Evolutionary conservation across 2,113 vertebrate species (phyloP), one percentile per base, ranked within the genome.

Genomic region (Chaetodon auriga): DNA sequence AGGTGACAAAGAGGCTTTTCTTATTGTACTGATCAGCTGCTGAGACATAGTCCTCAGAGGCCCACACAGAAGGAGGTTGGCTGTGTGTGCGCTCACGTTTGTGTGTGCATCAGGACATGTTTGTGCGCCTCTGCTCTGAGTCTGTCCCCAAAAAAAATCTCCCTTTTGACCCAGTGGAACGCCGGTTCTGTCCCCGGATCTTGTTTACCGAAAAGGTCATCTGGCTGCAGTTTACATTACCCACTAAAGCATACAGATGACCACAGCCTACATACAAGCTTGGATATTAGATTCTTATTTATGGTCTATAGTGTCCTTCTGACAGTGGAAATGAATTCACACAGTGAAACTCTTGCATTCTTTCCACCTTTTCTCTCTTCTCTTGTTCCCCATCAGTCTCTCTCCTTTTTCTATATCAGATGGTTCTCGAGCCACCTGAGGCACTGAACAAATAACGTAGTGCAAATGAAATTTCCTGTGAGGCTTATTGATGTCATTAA

Each of bases 401-500:
- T 73, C 63, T 76, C 66, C 75, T 84, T 86, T 77, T 86, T 91
- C 90, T 85, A 82, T 90, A 93, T 93, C 93, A 93, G 91, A 94
- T 90, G 73, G 69, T 94, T 93, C 89, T 90, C 38, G 36, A 93
- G 81, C 87, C 92, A 95, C 93, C 93, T 94, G 89, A 95, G 95
- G 94, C 91, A 87, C 91, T 84, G 91, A 93, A 93, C 90, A 95
- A 94, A 95, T 96, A 96, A 94, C 93, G 74, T 92, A 89, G 91
- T 92, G 91, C 94, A 95, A 95, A 95, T 95, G 90, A 95, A 94
- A 95, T 96, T 96, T 96, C 91, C 94, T 94, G 84, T 92, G 90
- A 94, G 92, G 93, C 95, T 94, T 96, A 95, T 94, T 95, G 96
- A 95, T 96, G 93, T 96, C 95, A 96, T 97, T 96, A 96, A 95